These are phyloP conservation scores for Pyrrhia umbra DNA, from an alignment of 2,888 invertebrate genomes.

Conservation along the genomic window DNA sequence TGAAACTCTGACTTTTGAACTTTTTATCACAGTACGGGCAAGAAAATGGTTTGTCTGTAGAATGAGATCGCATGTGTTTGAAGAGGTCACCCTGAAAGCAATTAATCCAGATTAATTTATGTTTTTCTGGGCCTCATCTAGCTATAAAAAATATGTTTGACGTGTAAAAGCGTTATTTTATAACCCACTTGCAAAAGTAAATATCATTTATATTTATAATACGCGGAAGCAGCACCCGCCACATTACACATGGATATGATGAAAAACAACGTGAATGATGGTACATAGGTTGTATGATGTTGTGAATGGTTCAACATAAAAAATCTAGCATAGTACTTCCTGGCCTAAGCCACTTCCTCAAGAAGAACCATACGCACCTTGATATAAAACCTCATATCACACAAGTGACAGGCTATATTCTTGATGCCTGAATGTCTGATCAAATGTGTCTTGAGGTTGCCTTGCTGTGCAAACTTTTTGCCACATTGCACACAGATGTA, in stretches of 20 bases:
- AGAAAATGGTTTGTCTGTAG: constrained; percentile 95
- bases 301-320: no score
- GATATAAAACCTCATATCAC: constrained; percentile 86
- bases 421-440: constrained; percentile 87
- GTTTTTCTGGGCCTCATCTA: no score
- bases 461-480: constrained; percentile 92
- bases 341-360: no score
- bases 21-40: constrained; percentile 96
- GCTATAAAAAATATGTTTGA: no score
- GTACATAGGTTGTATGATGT: no score
- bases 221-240: no score
- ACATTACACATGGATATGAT: no score
- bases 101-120: background rate
- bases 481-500: constrained; percentile 93
- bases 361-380: constrained; percentile 72
- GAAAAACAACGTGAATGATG: no score
- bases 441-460: constrained; percentile 85
- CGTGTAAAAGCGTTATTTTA: no score
- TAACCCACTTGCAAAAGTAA: no score
- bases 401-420: constrained; percentile 83
- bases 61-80: constrained; percentile 91
- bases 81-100: constrained; percentile 81
- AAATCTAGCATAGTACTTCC: no score
- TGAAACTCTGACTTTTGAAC: constrained; percentile 96
- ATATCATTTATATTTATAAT: no score